Evolutionary conservation across 2,797 vertebrate genomes (phyloP).

Genomic region (Danionella dracula): DNA sequence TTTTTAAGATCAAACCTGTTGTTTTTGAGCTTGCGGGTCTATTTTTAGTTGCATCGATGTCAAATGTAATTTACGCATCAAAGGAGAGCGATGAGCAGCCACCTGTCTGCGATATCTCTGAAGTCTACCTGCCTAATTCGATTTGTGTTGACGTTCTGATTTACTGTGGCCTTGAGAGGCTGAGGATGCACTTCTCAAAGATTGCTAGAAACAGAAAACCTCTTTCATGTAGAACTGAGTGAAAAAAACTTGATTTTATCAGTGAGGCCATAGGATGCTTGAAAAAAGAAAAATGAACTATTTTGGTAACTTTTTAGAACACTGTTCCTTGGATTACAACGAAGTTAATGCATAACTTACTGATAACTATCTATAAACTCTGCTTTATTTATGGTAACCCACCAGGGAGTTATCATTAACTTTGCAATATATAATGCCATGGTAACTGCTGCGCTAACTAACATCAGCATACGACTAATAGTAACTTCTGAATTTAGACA

Average conservation of each 20-base stretch:
- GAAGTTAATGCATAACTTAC: too few relatives aligned
- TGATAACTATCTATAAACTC: too few relatives aligned
- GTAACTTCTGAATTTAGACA: too few relatives aligned
- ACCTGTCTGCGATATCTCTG: slow-evolving; percentile 36
- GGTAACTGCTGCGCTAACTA: too few relatives aligned
- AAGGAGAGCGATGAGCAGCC: slow-evolving; percentile 38
- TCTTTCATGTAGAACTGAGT: slow-evolving; percentile 17
- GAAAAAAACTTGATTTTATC: slow-evolving; percentile 8
- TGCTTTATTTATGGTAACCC: too few relatives aligned
- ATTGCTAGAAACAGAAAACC: neutral
- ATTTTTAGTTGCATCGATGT: slow-evolving; percentile 52
- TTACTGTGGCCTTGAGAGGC: slow-evolving; percentile 32
- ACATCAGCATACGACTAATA: too few relatives aligned
- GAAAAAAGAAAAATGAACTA: neutral
- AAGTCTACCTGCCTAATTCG: slow-evolving; percentile 45
- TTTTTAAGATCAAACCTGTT: neutral
- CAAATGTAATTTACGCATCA: slow-evolving; percentile 48
- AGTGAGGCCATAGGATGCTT: neutral
- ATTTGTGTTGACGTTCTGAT: slow-evolving; percentile 50
- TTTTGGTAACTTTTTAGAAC: too few relatives aligned
- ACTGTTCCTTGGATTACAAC: too few relatives aligned
- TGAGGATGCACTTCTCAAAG: slow-evolving; percentile 24
- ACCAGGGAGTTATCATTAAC: too few relatives aligned
- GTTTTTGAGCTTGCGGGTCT: slow-evolving; percentile 11
- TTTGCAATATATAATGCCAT: too few relatives aligned